Evolutionary conservation across 2,113 vertebrate genomes (phyloP).

Genomic region (Glaucidium brasilianum): DNA sequence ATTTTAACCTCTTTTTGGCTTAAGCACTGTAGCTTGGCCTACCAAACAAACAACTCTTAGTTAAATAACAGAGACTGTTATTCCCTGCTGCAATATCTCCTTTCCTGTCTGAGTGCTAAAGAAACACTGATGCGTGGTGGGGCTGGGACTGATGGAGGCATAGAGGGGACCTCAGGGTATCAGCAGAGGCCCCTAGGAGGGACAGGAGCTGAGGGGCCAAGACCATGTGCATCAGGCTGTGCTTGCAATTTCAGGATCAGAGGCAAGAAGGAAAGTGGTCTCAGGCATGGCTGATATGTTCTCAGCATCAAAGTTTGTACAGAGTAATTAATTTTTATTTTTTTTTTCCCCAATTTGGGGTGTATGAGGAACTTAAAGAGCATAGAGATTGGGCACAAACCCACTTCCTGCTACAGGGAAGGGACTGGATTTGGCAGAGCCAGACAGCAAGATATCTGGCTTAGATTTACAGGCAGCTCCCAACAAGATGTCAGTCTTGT

Average conservation of each 20-base stretch:
- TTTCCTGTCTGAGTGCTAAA: conserved; percentile 17
- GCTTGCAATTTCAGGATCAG: conserved; percentile 57
- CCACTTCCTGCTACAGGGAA: background rate
- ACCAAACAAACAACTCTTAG: background rate
- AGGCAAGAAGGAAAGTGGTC: conserved; percentile 48
- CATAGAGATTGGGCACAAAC: background rate
- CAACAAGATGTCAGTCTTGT: background rate
- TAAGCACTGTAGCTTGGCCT: background rate
- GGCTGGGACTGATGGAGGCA: conserved; percentile 17
- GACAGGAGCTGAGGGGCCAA: conserved; percentile 34
- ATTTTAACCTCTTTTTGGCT: background rate
- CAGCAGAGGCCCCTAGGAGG: conserved; percentile 20
- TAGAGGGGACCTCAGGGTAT: conserved; percentile 9
- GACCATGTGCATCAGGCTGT: conserved; percentile 46
- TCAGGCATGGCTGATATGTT: conserved; percentile 49
- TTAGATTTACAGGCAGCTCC: background rate
- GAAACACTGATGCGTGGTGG: background rate
- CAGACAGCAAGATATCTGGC: background rate
- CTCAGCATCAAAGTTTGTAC: conserved; percentile 34
- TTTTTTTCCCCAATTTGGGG: conserved; percentile 26
- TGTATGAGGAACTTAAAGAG: background rate
- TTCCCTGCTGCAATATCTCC: background rate
- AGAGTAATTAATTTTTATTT: conserved; percentile 8
- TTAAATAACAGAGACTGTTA: background rate
- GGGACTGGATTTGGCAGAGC: background rate